phyloP scores from a whole-genome alignment of 1,140 invertebrate species.

The Drosophila willistoni region DNA sequence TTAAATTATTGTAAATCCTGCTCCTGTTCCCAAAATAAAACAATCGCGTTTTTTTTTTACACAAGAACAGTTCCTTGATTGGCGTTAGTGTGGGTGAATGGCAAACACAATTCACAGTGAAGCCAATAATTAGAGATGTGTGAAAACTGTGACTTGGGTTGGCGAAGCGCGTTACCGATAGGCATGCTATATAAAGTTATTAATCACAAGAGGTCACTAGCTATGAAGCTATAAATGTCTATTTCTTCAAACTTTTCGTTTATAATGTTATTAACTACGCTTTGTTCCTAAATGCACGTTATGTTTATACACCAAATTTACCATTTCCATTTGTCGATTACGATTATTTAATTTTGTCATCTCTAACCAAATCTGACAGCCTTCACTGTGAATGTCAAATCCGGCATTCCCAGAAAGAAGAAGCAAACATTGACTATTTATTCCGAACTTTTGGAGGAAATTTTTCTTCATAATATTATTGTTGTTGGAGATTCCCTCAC shows the following conservation, averaged over 20 bases:
- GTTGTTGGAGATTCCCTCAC: neutral
- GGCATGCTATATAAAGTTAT: neutral
- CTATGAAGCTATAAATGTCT: too few species aligned
- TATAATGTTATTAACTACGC: too few species aligned
- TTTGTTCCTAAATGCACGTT: too few species aligned
- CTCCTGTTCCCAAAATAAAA: constrained; percentile 33
- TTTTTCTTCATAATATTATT: neutral
- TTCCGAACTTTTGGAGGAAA: neutral
- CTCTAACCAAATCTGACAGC: neutral
- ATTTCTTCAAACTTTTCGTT: too few species aligned
- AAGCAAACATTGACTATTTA: constrained; percentile 6
- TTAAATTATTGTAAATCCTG: constrained; percentile 31
- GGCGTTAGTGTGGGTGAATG: constrained; percentile 6
- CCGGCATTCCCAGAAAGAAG: constrained; percentile 5
- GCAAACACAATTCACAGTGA: constrained; percentile 7
- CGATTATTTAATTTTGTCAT: neutral
- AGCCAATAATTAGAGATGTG: neutral
- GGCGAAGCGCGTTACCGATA: neutral
- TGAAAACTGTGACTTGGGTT: too few species aligned
- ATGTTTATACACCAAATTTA: too few species aligned
- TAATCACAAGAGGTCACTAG: too few species aligned
- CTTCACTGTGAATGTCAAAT: constrained; percentile 20
- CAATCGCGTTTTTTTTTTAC: constrained; percentile 64
- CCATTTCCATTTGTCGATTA: too few species aligned
- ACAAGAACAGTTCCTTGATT: constrained; percentile 66